Base-by-base conservation (phyloP, 2,113 vertebrate genomes). In the Zingel zingel region DNA sequence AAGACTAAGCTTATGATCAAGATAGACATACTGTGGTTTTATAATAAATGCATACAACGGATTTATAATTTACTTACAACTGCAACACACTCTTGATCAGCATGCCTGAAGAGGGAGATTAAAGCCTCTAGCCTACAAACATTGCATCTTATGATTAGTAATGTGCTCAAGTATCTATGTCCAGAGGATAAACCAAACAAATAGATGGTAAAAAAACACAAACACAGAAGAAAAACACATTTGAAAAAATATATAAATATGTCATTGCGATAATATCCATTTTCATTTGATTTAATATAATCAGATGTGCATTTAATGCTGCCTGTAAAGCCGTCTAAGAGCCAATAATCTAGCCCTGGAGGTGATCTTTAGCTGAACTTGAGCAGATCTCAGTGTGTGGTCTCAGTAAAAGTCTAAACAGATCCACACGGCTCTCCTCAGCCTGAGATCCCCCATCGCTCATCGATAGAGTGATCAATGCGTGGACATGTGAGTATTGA, bases 381-480 rank as follows among this genome's bases (percentile, higher is more conserved):
- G 77, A 85, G 86, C 88, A 87, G 81, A 89, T 91, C 87, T 90
- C 81, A 23, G 74, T 83, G 90, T 91, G 92, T 86, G 88, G 92
- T 93, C 92, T 90, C 82, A 68, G 84, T 85, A 81, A 88, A 91
- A 91, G 87, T 92, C 87, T 85, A 81, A 93, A 92, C 88, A 91
- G 92, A 92, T 93, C 91, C 86, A 86, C 91, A 58, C 87, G 74
- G 79, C 89, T 84, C 85, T 86, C 77, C 50, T 84, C 91, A 90
- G 88, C 86, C 86, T 76, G 82, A 92, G 91, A 94, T 91, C 84
- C 80, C 86, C 89, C 90, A 89, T 77, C 30, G 68, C 88, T 89
- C 91, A 94, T 94, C 88, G 73, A 94, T 94, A 85, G 39, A 33
- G 51, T 88, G 90, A 93, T 94, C 93, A 92, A 93, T 93, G 90